Percentiles rank a stretch among this genome's conserved stretches.
Conservation (phyloP, 2,797 vertebrate species). For the Coracias cyanogaster region DNA sequence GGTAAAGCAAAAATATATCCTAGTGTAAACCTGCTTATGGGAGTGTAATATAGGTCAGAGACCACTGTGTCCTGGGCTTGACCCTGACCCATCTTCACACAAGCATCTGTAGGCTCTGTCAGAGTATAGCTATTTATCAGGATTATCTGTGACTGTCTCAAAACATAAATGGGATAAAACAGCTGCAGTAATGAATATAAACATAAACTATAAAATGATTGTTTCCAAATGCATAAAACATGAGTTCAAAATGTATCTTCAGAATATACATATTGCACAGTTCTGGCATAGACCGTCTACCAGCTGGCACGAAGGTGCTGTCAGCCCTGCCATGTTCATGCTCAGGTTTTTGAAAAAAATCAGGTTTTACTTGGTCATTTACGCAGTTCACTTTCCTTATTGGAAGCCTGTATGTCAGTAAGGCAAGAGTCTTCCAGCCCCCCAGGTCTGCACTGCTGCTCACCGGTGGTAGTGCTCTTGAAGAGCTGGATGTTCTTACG, state of each 20-base stretch:
- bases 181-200: slow-evolving; percentile 43
- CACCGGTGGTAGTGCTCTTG: background rate
- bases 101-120: background rate
- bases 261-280: background rate
- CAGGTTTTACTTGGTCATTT: background rate
- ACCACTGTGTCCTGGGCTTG: background rate
- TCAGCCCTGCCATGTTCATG: background rate
- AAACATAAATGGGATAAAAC: slow-evolving; percentile 35
- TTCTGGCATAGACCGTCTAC: background rate
- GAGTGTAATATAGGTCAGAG: slow-evolving; percentile 32
- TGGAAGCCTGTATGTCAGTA: background rate
- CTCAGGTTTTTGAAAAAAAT: background rate
- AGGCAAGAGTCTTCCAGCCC: background rate
- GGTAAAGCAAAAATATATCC: background rate
- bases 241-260: background rate
- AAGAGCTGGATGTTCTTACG: background rate
- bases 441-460: background rate
- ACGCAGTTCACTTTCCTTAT: background rate
- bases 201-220: background rate
- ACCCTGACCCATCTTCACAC: slow-evolving; percentile 4
- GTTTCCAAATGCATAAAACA: slow-evolving; percentile 17
- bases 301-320: slow-evolving; percentile 40
- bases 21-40: background rate
- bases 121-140: slow-evolving; percentile 20
- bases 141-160: slow-evolving; percentile 21